Conservation (phyloP, 1,140 invertebrate genomes). For the Leptinotarsa undecemlineata region DNA sequence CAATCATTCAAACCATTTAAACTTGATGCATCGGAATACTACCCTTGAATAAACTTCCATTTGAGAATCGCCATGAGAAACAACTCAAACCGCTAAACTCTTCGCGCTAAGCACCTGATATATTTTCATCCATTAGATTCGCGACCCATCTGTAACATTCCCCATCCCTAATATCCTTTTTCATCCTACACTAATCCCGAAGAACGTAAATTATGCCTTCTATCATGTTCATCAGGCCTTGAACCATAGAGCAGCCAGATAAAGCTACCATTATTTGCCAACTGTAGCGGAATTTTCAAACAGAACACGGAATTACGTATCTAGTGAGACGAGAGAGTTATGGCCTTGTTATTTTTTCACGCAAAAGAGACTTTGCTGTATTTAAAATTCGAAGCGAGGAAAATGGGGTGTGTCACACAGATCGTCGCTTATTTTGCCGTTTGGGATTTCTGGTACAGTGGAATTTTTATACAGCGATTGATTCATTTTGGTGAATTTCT, state of each 20-base stretch:
- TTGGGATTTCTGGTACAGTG: neutral
- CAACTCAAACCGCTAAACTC: too few relatives aligned
- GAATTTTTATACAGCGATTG: too few relatives aligned
- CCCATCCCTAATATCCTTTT: neutral
- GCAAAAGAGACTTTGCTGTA: slow-evolving; percentile 2
- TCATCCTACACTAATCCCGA: neutral
- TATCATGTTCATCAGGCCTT: neutral
- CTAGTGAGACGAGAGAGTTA: neutral
- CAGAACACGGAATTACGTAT: slow-evolving; percentile 5
- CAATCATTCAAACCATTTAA: too few relatives aligned
- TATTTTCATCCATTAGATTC: too few relatives aligned
- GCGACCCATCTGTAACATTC: neutral
- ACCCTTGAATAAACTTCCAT: too few relatives aligned
- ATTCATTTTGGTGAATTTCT: too few relatives aligned
- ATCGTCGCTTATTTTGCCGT: neutral
- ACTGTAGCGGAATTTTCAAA: slow-evolving; percentile 3
- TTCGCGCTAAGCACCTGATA: too few relatives aligned
- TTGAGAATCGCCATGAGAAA: too few relatives aligned
- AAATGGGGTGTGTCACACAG: neutral
- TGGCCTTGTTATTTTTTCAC: neutral
- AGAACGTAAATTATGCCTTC: slow-evolving; percentile 5
- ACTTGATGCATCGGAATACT: too few relatives aligned
- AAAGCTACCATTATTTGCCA: slow-evolving; percentile 3
- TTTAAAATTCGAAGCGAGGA: neutral
- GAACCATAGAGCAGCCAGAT: neutral